These are phyloP conservation scores for Calliopum simillimum DNA, from an alignment of 2,888 invertebrate species.

Conservation along the genomic window DNA sequence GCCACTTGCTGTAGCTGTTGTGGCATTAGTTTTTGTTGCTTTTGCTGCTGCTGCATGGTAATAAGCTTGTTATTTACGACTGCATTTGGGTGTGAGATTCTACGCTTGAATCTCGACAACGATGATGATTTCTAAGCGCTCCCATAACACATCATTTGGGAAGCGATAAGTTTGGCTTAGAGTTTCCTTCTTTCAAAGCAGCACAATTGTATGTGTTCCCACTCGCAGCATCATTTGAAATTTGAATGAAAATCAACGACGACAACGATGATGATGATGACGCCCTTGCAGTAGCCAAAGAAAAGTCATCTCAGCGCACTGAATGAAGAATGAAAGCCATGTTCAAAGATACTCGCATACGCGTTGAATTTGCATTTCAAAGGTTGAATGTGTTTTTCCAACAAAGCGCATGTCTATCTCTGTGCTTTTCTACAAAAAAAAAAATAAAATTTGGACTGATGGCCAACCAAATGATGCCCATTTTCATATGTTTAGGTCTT, in stretches of 20 bases:
- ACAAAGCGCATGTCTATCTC: neutral
- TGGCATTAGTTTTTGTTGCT: conserved; percentile 29
- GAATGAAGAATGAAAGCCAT: neutral
- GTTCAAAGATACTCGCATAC: neutral
- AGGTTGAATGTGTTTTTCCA: neutral
- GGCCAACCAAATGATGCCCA: no score
- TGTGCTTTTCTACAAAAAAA: neutral
- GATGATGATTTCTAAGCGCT: conserved; percentile 26
- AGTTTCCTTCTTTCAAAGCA: neutral
- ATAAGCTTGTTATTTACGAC: conserved; percentile 35
- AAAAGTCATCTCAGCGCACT: neutral
- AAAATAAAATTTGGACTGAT: neutral
- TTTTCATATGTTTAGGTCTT: conserved; percentile 9
- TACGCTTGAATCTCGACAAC: neutral
- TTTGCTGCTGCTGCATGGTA: conserved; percentile 25
- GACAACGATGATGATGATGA: neutral
- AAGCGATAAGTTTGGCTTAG: conserved; percentile 20
- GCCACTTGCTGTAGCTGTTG: conserved; percentile 53
- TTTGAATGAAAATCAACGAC: neutral
- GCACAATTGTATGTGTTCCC: neutral
- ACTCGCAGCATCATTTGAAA: neutral
- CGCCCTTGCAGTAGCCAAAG: neutral
- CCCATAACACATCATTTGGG: conserved; percentile 15
- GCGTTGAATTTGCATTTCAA: conserved; percentile 1
- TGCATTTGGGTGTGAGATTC: conserved; percentile 22